These are phyloP conservation scores for Eumerus sabulonum DNA, from an alignment of 2,888 invertebrate species.

Conservation along the genomic window DNA sequence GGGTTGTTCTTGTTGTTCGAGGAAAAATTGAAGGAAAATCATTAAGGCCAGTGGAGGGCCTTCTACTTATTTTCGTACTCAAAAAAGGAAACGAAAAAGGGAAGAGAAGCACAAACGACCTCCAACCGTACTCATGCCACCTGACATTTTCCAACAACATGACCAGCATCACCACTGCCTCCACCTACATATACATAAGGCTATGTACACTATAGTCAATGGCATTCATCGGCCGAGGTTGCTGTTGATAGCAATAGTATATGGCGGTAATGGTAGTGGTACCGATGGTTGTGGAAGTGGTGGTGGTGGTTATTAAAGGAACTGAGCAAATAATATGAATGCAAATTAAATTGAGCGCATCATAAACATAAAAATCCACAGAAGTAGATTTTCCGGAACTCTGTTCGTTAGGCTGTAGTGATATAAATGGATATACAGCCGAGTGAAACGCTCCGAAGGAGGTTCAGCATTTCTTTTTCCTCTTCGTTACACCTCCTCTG, in stretches of 20 bases:
- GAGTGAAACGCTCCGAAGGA: slow-evolving; percentile 39
- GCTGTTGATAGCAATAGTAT: neutral
- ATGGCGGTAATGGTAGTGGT: too few species aligned
- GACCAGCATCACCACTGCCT: too few species aligned
- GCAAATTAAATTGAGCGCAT: slow-evolving; percentile 69
- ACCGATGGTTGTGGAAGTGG: neutral
- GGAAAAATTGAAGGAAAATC: slow-evolving; percentile 41
- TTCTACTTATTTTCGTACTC: slow-evolving; percentile 41
- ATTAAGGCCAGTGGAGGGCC: slow-evolving; percentile 59
- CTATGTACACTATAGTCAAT: too few species aligned
- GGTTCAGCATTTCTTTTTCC: slow-evolving; percentile 19
- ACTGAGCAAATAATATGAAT: slow-evolving; percentile 68
- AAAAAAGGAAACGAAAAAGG: too few species aligned
- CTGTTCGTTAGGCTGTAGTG: slow-evolving; percentile 66
- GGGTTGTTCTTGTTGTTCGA: neutral
- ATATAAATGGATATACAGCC: slow-evolving; percentile 61
- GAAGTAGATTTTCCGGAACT: slow-evolving; percentile 68
- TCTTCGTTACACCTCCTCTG: slow-evolving; percentile 4
- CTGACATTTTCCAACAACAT: neutral
- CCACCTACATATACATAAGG: too few species aligned
- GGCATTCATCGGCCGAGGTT: too few species aligned
- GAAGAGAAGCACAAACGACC: slow-evolving; percentile 8
- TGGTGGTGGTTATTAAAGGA: slow-evolving; percentile 54
- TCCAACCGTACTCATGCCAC: neutral
- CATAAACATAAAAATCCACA: slow-evolving; percentile 68